Base-by-base conservation (phyloP, 23 tunicate genomes). In the Corella eumyota region DNA sequence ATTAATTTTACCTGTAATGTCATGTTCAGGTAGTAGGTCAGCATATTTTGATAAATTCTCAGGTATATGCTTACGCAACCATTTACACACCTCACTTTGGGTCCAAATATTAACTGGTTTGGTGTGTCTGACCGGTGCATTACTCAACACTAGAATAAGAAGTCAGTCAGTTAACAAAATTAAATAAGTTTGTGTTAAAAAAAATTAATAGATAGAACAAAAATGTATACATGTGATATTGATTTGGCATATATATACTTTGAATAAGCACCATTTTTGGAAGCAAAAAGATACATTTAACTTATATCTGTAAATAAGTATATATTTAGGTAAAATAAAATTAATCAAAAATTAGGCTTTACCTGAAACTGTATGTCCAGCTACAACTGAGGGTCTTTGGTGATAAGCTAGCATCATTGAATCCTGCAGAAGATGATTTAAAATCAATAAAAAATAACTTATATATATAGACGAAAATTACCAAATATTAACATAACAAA, bases 61-160 rank as follows among this genome's bases (percentile, higher is more conserved):
- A 2, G 87, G 81, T 15, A 76, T 22, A 36, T 88, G 87, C n/a
- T 67, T 64, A 29, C 73, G 78, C 50, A 88, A 33, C 96, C 96
- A 88, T 61, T 73, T 78, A 30, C 73, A 61, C 1, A 88, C 96
- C 58, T 88, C 96, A 19, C 21, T 63, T 48, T 78, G 80, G 11
- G 70, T 72, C 96, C 96, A 88, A 20, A 88, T 78, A 62, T 61
- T 67, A 30, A 88, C 96, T 7, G 96, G 96, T 35, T 88, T 88
- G 6, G 63, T 54, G 11, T 88, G 96, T 4, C 88, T 72, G 1
- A 62, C 45, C 29, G 76, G 74, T 0, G 64, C 74, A 48, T 57
- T 56, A 19, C 37, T 37, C 6, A 32, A 32, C 6, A 52, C 68
- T 62, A 28, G 22, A 2, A 32, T 7, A 51, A 19, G 21, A 51